phyloP scores from a whole-genome alignment of 92 coral and sea anemone genomes.

The Umimayanthus chanpuru region DNA sequence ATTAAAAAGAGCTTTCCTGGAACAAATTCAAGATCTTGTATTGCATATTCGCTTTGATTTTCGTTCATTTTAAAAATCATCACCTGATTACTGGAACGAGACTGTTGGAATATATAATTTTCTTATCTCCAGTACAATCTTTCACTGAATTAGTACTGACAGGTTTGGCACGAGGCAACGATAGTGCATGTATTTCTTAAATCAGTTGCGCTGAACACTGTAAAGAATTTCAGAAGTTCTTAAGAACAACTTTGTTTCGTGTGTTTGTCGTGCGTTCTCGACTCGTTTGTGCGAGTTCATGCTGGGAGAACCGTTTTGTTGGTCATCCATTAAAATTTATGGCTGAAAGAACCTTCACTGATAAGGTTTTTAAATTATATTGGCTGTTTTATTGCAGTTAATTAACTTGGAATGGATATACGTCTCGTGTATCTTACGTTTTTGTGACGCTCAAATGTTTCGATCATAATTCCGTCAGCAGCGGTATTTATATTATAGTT shows the following conservation, averaged over 20 bases:
- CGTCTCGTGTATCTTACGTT: background rate
- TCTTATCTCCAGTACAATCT: constrained; percentile 4
- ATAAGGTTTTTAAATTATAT: constrained; percentile 9
- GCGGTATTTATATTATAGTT: too few species aligned
- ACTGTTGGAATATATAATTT: constrained; percentile 12
- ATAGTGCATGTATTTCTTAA: background rate
- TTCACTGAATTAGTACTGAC: constrained; percentile 5
- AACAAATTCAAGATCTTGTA: background rate
- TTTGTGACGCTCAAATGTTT: background rate
- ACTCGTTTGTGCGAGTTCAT: background rate
- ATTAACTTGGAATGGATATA: background rate
- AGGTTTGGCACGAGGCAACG: background rate
- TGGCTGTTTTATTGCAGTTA: background rate
- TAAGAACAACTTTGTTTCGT: background rate
- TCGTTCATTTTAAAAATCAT: background rate
- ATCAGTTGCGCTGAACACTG: too few species aligned
- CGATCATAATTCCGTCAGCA: background rate
- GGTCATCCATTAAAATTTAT: background rate
- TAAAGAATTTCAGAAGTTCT: background rate
- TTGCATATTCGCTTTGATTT: background rate
- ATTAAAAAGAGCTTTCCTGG: background rate
- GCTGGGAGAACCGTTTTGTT: background rate
- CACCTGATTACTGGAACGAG: background rate
- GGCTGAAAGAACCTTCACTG: background rate
- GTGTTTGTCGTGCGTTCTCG: background rate